Evolutionary conservation across 2,888 invertebrate genomes (phyloP).

Genomic region (Lasioglossum malachurum): DNA sequence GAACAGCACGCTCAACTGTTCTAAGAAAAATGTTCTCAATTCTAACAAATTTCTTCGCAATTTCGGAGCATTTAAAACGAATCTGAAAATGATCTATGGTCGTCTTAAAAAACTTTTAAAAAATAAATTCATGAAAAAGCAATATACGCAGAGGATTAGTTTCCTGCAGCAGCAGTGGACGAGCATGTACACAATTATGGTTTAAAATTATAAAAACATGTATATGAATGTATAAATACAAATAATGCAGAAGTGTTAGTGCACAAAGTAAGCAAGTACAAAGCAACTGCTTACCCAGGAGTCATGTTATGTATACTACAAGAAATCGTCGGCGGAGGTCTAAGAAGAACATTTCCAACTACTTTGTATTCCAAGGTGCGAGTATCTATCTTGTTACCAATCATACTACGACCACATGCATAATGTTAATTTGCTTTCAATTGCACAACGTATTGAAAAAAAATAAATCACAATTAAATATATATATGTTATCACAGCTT

Average conservation of each 20-base stretch:
- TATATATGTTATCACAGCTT: neutral
- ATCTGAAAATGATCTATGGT: conserved; percentile 85
- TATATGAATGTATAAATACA: conserved; percentile 1
- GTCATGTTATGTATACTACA: conserved; percentile 58
- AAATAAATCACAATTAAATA: conserved; percentile 20
- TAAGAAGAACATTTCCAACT: conserved; percentile 81
- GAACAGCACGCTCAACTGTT: conserved; percentile 86
- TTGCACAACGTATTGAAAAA: conserved; percentile 18
- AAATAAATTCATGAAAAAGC: neutral
- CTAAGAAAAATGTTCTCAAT: conserved; percentile 87
- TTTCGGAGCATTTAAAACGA: conserved; percentile 90
- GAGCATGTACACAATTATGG: neutral
- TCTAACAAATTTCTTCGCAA: conserved; percentile 88
- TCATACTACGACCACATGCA: conserved; percentile 81
- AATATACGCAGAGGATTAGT: conserved; percentile 3
- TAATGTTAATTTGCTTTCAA: conserved; percentile 53
- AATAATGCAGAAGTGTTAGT: neutral
- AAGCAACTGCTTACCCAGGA: conserved; percentile 64
- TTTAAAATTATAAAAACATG: neutral
- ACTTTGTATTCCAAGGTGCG: conserved; percentile 83
- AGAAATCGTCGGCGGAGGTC: conserved; percentile 67
- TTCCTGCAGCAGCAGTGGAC: neutral
- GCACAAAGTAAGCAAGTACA: conserved; percentile 20
- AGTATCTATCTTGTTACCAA: conserved; percentile 84
- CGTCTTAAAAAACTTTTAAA: conserved; percentile 21